These are phyloP conservation scores for Synaphobranchus kaupii DNA, from an alignment of 2,797 vertebrate species.

Conservation along the genomic window DNA sequence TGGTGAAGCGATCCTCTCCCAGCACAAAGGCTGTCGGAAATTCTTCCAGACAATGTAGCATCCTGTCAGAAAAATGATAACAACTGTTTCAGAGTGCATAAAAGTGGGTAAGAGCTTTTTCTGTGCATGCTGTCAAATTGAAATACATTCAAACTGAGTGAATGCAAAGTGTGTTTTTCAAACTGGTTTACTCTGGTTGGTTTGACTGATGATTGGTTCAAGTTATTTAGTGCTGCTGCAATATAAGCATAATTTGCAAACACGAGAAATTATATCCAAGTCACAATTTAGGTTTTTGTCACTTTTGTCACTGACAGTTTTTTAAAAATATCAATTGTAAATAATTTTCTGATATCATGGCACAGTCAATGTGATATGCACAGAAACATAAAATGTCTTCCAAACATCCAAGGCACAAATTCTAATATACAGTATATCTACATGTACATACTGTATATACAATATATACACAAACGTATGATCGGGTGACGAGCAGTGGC, in stretches of 20 bases:
- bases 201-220: neutral
- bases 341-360: neutral
- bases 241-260: neutral
- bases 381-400: neutral
- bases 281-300: neutral
- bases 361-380: neutral
- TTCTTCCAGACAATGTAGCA: neutral
- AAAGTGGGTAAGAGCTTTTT: neutral
- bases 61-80: neutral
- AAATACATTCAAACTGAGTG: neutral
- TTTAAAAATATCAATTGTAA: neutral
- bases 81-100: neutral
- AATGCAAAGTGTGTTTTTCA: neutral
- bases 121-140: neutral
- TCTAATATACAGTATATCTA: neutral
- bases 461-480: too few relatives aligned
- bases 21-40: neutral
- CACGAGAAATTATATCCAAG: neutral
- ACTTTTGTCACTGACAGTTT: neutral
- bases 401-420: neutral
- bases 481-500: neutral
- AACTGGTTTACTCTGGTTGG: neutral
- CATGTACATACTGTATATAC: too few relatives aligned
- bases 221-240: neutral
- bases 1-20: neutral